Conservation (phyloP, 2,797 vertebrate genomes). For the Sarcoramphus papa region DNA sequence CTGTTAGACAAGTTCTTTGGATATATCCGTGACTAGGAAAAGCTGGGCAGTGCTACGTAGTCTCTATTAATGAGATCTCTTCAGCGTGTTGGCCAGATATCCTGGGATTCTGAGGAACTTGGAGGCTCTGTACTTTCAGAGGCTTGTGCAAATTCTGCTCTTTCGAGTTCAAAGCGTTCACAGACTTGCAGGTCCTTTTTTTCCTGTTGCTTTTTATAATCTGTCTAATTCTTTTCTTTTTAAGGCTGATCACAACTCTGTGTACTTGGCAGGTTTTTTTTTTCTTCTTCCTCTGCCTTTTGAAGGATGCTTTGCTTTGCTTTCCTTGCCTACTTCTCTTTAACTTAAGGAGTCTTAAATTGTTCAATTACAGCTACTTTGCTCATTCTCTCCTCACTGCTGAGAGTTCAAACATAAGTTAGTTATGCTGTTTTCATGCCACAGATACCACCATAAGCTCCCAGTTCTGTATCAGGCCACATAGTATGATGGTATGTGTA, state of each 20-base stretch:
- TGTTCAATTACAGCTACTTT: not conserved
- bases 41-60: not conserved
- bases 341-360: not conserved
- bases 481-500: not conserved
- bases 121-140: not conserved
- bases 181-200: not conserved
- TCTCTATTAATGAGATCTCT: not conserved
- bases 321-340: not conserved
- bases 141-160: not conserved
- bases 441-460: not conserved
- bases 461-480: not conserved
- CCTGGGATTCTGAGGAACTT: not conserved
- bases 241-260: not conserved
- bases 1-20: not conserved
- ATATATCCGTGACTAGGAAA: not conserved
- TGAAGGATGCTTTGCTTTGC: not conserved
- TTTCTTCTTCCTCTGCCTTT: not conserved
- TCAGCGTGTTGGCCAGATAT: not conserved
- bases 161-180: not conserved
- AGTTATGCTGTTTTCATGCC: not conserved
- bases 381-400: not conserved
- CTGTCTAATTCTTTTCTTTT: not conserved
- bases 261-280: not conserved
- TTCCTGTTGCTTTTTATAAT: not conserved
- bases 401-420: not conserved